Percentiles rank a stretch among this genome's conserved stretches.
Evolutionary conservation across 2,113 vertebrate genomes (phyloP).

Genomic region (Todiramphus chloris): DNA sequence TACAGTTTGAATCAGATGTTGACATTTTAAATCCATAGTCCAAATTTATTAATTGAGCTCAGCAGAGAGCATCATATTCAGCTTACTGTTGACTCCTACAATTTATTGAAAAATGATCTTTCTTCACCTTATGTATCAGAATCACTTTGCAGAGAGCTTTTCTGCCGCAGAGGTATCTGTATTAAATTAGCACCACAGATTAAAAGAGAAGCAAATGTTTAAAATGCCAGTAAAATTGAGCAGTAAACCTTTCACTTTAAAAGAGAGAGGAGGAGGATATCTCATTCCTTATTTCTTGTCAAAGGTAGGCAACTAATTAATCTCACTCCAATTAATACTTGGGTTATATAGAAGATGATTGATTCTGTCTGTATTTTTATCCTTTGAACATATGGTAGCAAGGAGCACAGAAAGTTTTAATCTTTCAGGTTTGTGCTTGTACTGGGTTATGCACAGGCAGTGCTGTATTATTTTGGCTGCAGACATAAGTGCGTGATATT

Average conservation of each 20-base stretch:
- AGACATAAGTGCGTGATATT: not conserved
- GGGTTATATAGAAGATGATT: conserved; percentile 23
- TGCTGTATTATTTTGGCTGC: not conserved
- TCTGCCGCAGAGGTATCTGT: not conserved
- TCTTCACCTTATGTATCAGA: not conserved
- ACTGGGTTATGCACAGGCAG: not conserved
- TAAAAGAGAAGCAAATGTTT: conserved; percentile 31
- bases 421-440: not conserved
- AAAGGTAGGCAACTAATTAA: conserved; percentile 43
- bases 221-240: conserved; percentile 32
- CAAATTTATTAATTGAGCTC: conserved; percentile 32
- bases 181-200: conserved; percentile 3
- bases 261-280: not conserved
- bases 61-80: not conserved
- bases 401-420: not conserved
- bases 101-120: conserved; percentile 5
- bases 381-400: conserved; percentile 26
- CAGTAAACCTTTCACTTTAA: conserved; percentile 19
- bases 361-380: conserved; percentile 39
- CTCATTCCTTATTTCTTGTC: conserved; percentile 22
- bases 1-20: not conserved
- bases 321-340: conserved; percentile 43
- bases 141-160: not conserved
- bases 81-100: not conserved
- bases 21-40: conserved; percentile 13